Base-by-base conservation (phyloP, 2,113 vertebrate genomes). In the Sterna hirundo region DNA sequence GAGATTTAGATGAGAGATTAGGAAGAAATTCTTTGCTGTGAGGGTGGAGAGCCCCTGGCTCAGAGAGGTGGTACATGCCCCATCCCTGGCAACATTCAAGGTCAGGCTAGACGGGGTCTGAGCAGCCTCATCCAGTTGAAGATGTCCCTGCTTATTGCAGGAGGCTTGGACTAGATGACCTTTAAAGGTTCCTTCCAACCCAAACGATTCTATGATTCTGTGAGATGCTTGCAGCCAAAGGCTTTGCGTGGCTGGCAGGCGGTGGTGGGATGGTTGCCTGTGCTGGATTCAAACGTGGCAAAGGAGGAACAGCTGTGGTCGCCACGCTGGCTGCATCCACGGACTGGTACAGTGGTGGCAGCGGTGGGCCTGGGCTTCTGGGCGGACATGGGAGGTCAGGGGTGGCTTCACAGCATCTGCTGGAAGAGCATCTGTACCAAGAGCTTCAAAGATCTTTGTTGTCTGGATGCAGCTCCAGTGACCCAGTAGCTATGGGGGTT, bases 361-460 rank as follows among this genome's bases (percentile, higher is more conserved):
- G 60, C 2, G 5, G 61, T 21, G 40, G 62, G 32, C 49, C 55
- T 4, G 3, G 23, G 30, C 61, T 65, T 30, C 77, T 3, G 1
- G 32, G 18, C 0, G 3, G 62, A 14, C 51, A 40, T 30, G 51
- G 40, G 40, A 8, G 32, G 8, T 8, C 54, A 26, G 27, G 34
- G 32, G 34, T 26, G 42, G 27, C 52, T 54, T 58, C 65, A 13
- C 27, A 26, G 79, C 64, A 21, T 19, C 64, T 57, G 64, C 79
- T 69, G 42, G 51, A 81, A 18, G 40, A 36, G 26, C 34, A 32
- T 54, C 38, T 11, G 11, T 22, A 34, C 2, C 1, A 60, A 65
- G 40, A 27, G 17, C 29, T 47, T 27, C 1, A 0, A 21, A 18
- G 34, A 1, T 34, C 47, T n/a, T 23, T 4, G 30, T 29, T 9